phyloP scores from a whole-genome alignment of 1,140 invertebrate genomes.

The Bombus terrestris region DNA sequence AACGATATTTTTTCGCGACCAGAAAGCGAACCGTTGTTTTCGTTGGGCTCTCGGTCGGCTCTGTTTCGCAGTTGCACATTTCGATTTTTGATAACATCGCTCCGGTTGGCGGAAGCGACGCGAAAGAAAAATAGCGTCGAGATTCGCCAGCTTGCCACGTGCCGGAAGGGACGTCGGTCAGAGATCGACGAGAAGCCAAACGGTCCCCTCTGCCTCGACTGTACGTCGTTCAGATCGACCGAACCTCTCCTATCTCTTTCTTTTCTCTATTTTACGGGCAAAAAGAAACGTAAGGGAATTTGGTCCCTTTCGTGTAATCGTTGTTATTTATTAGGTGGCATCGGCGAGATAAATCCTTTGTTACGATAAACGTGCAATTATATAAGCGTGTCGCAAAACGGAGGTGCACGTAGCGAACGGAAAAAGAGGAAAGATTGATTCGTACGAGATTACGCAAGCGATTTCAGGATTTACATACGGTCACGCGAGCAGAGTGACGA shows the following conservation, averaged over 20 bases:
- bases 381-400: too few species aligned
- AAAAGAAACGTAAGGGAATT: too few species aligned
- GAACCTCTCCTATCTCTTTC: background rate
- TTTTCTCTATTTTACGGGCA: too few species aligned
- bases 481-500: too few species aligned
- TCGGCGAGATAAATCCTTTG: too few species aligned
- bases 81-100: background rate
- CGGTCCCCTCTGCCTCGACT: background rate
- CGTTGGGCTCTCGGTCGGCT: background rate
- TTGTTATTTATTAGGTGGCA: too few species aligned
- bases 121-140: background rate
- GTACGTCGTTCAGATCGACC: background rate
- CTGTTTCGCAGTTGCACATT: background rate
- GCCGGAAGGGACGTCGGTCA: background rate
- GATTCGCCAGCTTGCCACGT: background rate
- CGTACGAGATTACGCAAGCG: too few species aligned
- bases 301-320: too few species aligned
- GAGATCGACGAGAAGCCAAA: background rate
- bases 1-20: background rate
- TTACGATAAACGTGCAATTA: too few species aligned
- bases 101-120: background rate
- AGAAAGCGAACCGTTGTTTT: background rate
- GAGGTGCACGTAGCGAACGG: too few species aligned
- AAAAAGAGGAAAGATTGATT: too few species aligned
- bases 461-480: too few species aligned